These are phyloP conservation scores for Mustelus asterias DNA, from an alignment of 2,113 vertebrate species.

Conservation along the genomic window DNA sequence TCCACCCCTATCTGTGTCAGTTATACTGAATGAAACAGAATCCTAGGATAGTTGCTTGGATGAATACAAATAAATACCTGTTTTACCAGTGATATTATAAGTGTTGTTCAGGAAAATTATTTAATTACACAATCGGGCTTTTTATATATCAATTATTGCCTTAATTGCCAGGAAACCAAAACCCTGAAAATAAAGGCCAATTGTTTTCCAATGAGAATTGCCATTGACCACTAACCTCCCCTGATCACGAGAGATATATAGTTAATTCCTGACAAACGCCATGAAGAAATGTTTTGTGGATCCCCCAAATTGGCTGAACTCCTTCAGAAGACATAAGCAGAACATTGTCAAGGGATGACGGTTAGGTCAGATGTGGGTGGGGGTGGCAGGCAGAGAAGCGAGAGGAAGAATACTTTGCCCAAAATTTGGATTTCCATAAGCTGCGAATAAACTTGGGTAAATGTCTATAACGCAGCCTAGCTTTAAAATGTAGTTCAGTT, in stretches of 20 bases:
- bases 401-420: too few species aligned
- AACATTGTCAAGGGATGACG: too few species aligned
- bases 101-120: not conserved
- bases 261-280: not conserved
- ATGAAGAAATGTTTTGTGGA: not conserved
- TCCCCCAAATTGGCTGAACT: not conserved
- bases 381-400: not conserved
- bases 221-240: not conserved
- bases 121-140: not conserved
- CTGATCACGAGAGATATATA: not conserved
- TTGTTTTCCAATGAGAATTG: not conserved
- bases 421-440: too few species aligned
- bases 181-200: not conserved
- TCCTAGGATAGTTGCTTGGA: not conserved
- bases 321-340: too few species aligned
- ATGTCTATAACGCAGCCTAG: not conserved
- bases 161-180: not conserved
- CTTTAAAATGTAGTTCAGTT: not conserved
- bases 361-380: not conserved
- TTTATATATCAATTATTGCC: not conserved
- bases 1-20: not conserved
- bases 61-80: not conserved
- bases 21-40: not conserved
- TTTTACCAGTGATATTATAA: not conserved
- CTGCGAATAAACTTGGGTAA: too few species aligned